phyloP scores from a whole-genome alignment of 2,888 invertebrate species.

The Blera fallax region DNA sequence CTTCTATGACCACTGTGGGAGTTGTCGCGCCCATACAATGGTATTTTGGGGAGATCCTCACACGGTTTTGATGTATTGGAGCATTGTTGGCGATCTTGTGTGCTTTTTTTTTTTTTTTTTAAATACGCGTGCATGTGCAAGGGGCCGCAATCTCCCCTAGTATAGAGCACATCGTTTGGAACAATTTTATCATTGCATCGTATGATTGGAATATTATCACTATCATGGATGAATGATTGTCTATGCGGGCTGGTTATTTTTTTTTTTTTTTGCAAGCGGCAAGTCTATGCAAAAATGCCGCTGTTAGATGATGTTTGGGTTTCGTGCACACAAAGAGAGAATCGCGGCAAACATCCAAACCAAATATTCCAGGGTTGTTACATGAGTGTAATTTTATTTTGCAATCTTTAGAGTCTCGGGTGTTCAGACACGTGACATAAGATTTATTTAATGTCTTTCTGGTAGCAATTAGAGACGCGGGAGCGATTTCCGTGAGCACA shows the following conservation, averaged over 20 bases:
- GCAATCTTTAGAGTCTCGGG: no score
- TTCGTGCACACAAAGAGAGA: not conserved
- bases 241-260: not conserved
- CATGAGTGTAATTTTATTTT: not conserved
- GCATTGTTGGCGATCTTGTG: slow-evolving; percentile 21
- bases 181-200: not conserved
- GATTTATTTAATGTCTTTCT: no score
- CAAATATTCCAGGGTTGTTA: not conserved
- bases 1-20: not conserved
- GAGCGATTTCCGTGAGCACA: no score
- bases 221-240: slow-evolving; percentile 30
- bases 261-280: not conserved
- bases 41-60: slow-evolving; percentile 16
- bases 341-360: not conserved
- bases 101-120: not conserved
- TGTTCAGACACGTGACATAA: no score
- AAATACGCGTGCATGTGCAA: not conserved
- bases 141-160: not conserved
- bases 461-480: no score
- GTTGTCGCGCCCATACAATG: slow-evolving; percentile 2
- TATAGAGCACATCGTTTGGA: not conserved
- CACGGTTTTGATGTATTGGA: slow-evolving; percentile 21
- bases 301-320: not conserved
- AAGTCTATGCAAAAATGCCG: not conserved
- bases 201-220: slow-evolving; percentile 52